Evolutionary conservation across 2,797 vertebrate genomes (phyloP).

Genomic region (Chelon auratus): DNA sequence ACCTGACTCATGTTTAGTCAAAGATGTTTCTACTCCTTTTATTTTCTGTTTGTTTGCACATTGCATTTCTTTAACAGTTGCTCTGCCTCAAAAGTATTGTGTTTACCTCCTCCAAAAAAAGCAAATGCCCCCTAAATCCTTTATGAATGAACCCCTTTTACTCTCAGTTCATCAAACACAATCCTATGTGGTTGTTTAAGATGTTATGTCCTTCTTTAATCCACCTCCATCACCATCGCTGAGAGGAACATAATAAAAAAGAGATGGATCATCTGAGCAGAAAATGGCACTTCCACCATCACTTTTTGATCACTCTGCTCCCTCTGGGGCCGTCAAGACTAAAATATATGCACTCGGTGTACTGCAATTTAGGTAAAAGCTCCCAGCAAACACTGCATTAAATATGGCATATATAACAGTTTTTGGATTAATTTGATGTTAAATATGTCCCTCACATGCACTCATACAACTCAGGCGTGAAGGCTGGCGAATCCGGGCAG

Average conservation of each 20-base stretch:
- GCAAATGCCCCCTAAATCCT: no score
- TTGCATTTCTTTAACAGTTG: no score
- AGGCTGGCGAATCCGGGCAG: slow-evolving; percentile 19
- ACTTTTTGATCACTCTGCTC: background rate
- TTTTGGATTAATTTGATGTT: slow-evolving; percentile 22
- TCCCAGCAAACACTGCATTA: slow-evolving; percentile 34
- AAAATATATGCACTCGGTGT: slow-evolving; percentile 16
- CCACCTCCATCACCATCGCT: background rate
- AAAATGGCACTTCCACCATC: slow-evolving; percentile 5
- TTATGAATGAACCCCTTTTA: no score
- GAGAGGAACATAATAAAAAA: slow-evolving; percentile 7
- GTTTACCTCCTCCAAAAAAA: no score
- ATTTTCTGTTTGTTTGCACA: no score
- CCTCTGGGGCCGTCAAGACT: slow-evolving; percentile 10
- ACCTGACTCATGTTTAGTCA: background rate
- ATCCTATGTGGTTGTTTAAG: no score
- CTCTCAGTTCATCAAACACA: no score
- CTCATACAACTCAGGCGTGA: slow-evolving; percentile 2
- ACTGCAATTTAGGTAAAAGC: slow-evolving; percentile 48
- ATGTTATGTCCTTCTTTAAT: background rate
- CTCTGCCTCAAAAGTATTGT: no score
- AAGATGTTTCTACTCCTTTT: background rate
- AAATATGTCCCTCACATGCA: slow-evolving; percentile 7
- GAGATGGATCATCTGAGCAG: slow-evolving; percentile 4
- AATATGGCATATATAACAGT: slow-evolving; percentile 25